Conservation (phyloP, 2,888 invertebrate species). For the Rhorus exstirpatorius region DNA sequence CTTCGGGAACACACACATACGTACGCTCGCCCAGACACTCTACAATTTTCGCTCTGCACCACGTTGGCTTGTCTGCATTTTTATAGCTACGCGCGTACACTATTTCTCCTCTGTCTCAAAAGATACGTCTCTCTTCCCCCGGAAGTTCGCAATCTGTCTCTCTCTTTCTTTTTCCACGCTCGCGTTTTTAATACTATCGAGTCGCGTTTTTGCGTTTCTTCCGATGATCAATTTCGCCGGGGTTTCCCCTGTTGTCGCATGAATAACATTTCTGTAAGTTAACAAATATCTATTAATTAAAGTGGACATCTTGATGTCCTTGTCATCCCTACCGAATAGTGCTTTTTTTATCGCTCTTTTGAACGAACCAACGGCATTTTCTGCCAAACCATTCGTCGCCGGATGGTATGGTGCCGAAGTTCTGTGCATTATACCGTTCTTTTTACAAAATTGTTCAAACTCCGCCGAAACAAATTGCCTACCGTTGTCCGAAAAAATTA, state of each 20-base stretch:
- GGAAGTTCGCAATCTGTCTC: conserved; percentile 42
- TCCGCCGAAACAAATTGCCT: conserved; percentile 56
- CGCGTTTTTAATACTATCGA: conserved; percentile 20
- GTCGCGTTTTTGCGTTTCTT: conserved; percentile 38
- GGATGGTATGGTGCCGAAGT: conserved; percentile 60
- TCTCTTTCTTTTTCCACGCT: conserved; percentile 31
- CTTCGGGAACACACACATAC: conserved; percentile 15
- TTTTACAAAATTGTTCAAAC: conserved; percentile 55
- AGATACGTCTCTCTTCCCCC: conserved; percentile 41
- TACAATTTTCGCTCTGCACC: conserved; percentile 19
- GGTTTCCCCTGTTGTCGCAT: conserved; percentile 47
- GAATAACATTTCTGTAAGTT: conserved; percentile 47
- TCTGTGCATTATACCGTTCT: conserved; percentile 62
- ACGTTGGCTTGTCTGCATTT: conserved; percentile 46
- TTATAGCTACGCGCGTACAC: conserved; percentile 53
- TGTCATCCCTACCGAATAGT: not conserved
- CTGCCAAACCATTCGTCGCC: conserved; percentile 61
- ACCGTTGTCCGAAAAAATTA: conserved; percentile 68
- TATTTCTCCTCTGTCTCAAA: conserved; percentile 45
- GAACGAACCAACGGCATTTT: conserved; percentile 57
- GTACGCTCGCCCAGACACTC: conserved; percentile 12
- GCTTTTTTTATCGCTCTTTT: conserved; percentile 36
- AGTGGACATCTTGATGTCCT: conserved; percentile 10
- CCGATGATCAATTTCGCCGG: conserved; percentile 44
- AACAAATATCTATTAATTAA: conserved; percentile 54